Evolutionary conservation across 2,888 invertebrate species (phyloP).

Genomic region (Tachystola acroxantha): DNA sequence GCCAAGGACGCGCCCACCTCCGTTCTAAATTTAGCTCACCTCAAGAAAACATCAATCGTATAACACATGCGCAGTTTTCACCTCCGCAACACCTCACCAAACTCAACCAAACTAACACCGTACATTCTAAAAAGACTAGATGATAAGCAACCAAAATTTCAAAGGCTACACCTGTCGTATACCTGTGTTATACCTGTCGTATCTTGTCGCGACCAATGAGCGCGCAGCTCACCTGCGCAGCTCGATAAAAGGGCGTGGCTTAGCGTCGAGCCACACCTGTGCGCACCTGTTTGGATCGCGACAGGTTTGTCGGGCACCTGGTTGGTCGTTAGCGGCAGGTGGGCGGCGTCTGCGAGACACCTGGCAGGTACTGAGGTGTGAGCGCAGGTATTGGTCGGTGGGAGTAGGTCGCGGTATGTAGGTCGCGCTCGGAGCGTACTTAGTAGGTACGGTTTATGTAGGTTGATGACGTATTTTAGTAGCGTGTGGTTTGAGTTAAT

Average conservation of each 20-base stretch:
- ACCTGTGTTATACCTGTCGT: constrained; percentile 47
- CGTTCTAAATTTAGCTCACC: constrained; percentile 70
- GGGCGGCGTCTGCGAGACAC: constrained; percentile 24
- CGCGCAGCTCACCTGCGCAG: constrained; percentile 75
- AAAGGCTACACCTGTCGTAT: constrained; percentile 43
- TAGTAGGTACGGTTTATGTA: not conserved
- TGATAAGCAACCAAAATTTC: constrained; percentile 13
- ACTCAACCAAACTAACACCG: constrained; percentile 1
- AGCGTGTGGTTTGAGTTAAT: no score
- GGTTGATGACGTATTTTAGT: constrained; percentile 15
- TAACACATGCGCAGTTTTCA: constrained; percentile 72
- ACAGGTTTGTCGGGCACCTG: constrained; percentile 40
- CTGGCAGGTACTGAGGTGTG: constrained; percentile 59
- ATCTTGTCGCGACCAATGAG: constrained; percentile 62
- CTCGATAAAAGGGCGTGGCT: constrained; percentile 70
- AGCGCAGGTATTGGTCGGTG: constrained; percentile 49
- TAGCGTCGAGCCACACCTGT: constrained; percentile 41
- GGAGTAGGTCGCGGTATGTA: constrained; percentile 28
- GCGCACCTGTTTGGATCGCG: constrained; percentile 44
- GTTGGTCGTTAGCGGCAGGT: constrained; percentile 46
- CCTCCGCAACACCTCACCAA: constrained; percentile 15
- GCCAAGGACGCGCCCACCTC: constrained; percentile 58
- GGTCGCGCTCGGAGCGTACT: constrained; percentile 11
- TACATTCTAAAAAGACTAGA: no score
- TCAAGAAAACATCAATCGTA: constrained; percentile 75